Evolutionary conservation across 2,797 vertebrate species (phyloP).

Genomic region (Poecilia velifera): DNA sequence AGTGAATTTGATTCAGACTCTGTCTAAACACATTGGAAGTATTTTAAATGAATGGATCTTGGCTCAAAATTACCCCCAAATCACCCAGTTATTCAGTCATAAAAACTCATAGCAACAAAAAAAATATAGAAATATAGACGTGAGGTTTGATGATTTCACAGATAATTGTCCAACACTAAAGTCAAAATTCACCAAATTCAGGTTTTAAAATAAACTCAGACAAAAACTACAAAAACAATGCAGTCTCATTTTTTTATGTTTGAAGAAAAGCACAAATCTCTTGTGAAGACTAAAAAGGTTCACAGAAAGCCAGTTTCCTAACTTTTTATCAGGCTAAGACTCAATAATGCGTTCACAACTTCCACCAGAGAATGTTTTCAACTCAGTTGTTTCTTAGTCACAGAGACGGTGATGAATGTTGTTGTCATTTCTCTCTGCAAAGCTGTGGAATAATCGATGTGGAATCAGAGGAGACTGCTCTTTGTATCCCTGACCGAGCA

Average conservation of each 20-base stretch:
- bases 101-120: neutral
- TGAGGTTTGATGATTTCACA: neutral
- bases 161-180: neutral
- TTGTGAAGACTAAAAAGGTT: neutral
- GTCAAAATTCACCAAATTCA: neutral
- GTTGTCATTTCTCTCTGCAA: slow-evolving; percentile 26
- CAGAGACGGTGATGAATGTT: slow-evolving; percentile 39
- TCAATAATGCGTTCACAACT: neutral
- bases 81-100: neutral
- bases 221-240: neutral
- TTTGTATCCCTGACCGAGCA: slow-evolving; percentile 4
- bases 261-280: neutral
- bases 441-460: slow-evolving; percentile 46
- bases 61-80: neutral
- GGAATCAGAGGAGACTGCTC: slow-evolving; percentile 21
- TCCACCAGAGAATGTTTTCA: slow-evolving; percentile 12
- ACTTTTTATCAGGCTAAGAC: slow-evolving; percentile 5
- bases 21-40: neutral
- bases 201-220: neutral
- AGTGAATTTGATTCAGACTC: neutral
- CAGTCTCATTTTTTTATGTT: neutral
- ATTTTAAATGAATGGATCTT: neutral
- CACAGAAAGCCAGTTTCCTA: neutral
- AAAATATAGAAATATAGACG: neutral
- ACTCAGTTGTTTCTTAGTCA: slow-evolving; percentile 9